Evolutionary conservation across 2,797 vertebrate species (phyloP).

Genomic region (Pygocentrus nattereri): DNA sequence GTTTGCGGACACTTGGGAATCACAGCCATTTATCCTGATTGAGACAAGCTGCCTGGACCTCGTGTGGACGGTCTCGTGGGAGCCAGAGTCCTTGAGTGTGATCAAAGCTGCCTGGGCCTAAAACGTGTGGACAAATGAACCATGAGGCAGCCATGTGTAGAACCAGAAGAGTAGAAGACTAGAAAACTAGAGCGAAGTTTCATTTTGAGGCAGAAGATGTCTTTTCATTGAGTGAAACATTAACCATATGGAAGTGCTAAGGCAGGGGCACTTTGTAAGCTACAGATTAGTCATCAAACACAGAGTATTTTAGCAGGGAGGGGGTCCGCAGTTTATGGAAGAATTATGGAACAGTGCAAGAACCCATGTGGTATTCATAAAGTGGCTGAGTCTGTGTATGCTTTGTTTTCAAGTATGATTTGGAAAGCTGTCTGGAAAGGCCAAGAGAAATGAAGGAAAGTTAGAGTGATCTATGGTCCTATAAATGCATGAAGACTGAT

Average conservation of each 20-base stretch:
- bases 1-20: slow-evolving; percentile 62
- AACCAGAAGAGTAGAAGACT: slow-evolving; percentile 43
- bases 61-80: slow-evolving; percentile 57
- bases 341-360: slow-evolving; percentile 58
- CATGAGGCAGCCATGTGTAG: slow-evolving; percentile 66
- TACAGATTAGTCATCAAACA: slow-evolving; percentile 73
- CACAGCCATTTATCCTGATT: slow-evolving; percentile 52
- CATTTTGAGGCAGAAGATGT: slow-evolving; percentile 24
- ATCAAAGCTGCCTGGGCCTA: slow-evolving; percentile 63
- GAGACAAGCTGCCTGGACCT: slow-evolving; percentile 52
- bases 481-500: background rate
- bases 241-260: slow-evolving; percentile 64
- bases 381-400: slow-evolving; percentile 54
- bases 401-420: slow-evolving; percentile 29
- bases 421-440: slow-evolving; percentile 22
- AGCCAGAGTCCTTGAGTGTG: slow-evolving; percentile 58
- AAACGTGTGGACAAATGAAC: slow-evolving; percentile 57
- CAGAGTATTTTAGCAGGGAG: slow-evolving; percentile 65
- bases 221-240: slow-evolving; percentile 40
- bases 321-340: slow-evolving; percentile 64
- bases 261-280: slow-evolving; percentile 62
- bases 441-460: slow-evolving; percentile 5
- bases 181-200: slow-evolving; percentile 11
- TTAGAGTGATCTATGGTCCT: background rate
- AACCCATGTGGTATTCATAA: slow-evolving; percentile 73